These are phyloP conservation scores for Molossus molossus DNA, from an alignment of 2,797 vertebrate genomes.

Conservation along the genomic window DNA sequence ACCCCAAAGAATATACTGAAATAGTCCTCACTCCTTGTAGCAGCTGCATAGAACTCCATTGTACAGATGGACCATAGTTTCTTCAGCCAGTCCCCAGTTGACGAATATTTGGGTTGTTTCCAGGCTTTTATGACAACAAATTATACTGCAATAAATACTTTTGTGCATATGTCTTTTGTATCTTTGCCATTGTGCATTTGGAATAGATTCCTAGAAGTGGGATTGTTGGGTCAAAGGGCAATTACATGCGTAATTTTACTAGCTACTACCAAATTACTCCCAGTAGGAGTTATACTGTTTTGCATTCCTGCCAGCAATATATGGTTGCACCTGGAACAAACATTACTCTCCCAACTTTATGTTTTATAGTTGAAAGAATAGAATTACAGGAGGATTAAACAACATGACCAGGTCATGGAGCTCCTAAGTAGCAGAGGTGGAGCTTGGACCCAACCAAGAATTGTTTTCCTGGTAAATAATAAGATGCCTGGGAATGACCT, in stretches of 20 bases:
- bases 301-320: not conserved
- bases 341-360: not conserved
- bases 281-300: not conserved
- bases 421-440: not conserved
- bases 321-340: not conserved
- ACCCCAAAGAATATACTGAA: not conserved
- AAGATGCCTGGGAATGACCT: not conserved
- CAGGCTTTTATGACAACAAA: not conserved
- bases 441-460: not conserved
- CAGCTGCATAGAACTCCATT: not conserved
- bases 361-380: slow-evolving; percentile 56
- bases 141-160: not conserved
- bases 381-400: not conserved
- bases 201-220: slow-evolving; percentile 11
- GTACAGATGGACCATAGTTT: not conserved
- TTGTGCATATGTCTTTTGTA: not conserved
- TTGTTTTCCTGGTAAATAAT: not conserved
- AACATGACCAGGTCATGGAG: not conserved
- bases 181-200: not conserved
- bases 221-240: not conserved
- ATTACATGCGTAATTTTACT: not conserved
- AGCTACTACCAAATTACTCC: not conserved
- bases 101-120: not conserved
- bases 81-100: not conserved
- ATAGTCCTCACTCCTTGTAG: not conserved